These are phyloP conservation scores for Neocloeon triangulifer DNA, from an alignment of 1,140 invertebrate genomes.

Conservation along the genomic window DNA sequence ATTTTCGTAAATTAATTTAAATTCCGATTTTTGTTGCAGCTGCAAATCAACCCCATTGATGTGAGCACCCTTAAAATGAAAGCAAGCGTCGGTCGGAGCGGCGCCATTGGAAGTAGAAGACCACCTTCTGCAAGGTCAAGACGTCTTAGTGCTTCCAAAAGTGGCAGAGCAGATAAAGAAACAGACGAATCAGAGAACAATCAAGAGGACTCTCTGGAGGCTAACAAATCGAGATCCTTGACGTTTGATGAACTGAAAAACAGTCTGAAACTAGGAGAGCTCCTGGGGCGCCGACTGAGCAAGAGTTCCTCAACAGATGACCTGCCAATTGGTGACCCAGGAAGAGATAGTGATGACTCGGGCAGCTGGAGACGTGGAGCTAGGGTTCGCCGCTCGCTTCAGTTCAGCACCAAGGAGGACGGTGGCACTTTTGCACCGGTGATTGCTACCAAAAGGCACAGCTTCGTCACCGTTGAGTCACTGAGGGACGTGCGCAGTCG, in stretches of 20 bases:
- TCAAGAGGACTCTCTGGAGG: neutral
- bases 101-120: constrained; percentile 18
- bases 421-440: neutral
- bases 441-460: constrained; percentile 10
- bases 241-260: constrained; percentile 9
- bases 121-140: constrained; percentile 12
- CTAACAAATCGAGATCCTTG: neutral
- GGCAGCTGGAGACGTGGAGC: constrained; percentile 27
- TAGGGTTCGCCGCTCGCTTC: constrained; percentile 31
- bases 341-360: constrained; percentile 1
- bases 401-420: constrained; percentile 21
- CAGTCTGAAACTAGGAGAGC: neutral
- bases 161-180: too few species aligned
- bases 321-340: constrained; percentile 12
- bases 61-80: constrained; percentile 22
- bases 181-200: neutral
- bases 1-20: too few species aligned
- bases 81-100: constrained; percentile 22
- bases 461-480: constrained; percentile 30
- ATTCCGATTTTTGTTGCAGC: constrained; percentile 17
- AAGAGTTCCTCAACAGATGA: constrained; percentile 23
- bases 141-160: neutral
- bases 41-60: constrained; percentile 23
- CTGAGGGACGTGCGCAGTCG: constrained; percentile 28
- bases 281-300: neutral